Conservation (phyloP, 2,797 vertebrate species). For the Trichosurus vulpecula region DNA sequence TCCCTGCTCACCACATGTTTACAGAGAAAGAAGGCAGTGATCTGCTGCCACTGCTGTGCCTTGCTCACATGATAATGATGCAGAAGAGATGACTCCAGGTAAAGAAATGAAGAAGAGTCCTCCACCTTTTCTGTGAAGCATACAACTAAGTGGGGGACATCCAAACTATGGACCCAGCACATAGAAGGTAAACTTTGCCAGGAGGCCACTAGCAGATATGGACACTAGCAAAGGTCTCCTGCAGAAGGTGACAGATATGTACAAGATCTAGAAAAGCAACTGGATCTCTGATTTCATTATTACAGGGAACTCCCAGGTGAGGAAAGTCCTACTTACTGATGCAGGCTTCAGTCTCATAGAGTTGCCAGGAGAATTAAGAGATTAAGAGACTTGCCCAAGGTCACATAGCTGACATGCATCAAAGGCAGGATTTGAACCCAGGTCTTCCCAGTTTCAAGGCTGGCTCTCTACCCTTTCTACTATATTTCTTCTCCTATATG, state of each 20-base stretch:
- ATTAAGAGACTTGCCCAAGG: not conserved
- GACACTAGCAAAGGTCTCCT: too few relatives aligned
- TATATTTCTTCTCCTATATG: not conserved
- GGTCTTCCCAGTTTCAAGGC: not conserved
- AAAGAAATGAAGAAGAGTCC: slow-evolving; percentile 45
- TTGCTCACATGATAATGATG: slow-evolving; percentile 60
- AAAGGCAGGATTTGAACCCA: not conserved
- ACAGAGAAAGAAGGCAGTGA: slow-evolving; percentile 57
- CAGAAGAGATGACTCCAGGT: slow-evolving; percentile 57
- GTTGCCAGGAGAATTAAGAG: too few relatives aligned
- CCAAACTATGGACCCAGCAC: not conserved
- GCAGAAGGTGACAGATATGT: not conserved
- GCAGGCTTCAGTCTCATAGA: not conserved
- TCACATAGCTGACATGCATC: not conserved
- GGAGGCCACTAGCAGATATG: too few relatives aligned
- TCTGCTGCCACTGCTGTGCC: slow-evolving; percentile 57
- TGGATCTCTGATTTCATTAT: not conserved
- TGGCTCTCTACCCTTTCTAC: not conserved
- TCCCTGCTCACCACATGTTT: slow-evolving; percentile 44
- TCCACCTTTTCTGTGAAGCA: slow-evolving; percentile 45
- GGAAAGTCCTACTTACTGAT: not conserved
- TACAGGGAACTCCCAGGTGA: not conserved
- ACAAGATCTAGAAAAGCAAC: not conserved
- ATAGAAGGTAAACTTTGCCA: not conserved
- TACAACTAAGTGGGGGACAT: not conserved